Evolutionary conservation across 2,797 vertebrate species (phyloP).

Genomic region (Tapirus indicus): DNA sequence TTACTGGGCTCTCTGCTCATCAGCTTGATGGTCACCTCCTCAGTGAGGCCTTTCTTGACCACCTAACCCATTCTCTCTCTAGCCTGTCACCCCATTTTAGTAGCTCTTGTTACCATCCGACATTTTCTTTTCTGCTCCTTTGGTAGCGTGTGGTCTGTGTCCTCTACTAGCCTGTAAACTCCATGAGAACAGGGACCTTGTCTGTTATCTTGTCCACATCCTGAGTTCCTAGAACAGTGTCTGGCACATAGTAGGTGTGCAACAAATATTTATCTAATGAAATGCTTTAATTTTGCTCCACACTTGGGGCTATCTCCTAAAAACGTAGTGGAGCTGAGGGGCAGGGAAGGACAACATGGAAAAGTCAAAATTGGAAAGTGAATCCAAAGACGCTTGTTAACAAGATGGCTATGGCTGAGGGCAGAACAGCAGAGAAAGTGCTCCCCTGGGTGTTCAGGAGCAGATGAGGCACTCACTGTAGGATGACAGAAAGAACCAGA

Average conservation of each 20-base stretch:
- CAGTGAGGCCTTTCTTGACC: background rate
- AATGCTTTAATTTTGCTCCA: background rate
- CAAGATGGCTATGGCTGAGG: background rate
- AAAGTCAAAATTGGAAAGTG: background rate
- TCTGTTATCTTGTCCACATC: background rate
- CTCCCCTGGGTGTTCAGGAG: too few species aligned
- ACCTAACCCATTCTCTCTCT: background rate
- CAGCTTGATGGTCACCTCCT: background rate
- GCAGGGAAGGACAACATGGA: background rate
- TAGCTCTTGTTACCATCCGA: background rate
- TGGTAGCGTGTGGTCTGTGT: background rate
- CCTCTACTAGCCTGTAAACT: background rate
- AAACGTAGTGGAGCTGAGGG: background rate
- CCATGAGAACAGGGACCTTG: background rate
- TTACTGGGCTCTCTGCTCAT: background rate
- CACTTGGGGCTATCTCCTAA: background rate
- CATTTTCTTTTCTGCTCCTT: background rate
- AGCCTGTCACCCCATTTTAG: background rate
- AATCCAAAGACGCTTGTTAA: background rate
- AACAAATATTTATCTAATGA: background rate
- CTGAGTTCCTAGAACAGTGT: background rate
- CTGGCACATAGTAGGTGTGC: background rate
- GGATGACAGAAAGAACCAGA: background rate
- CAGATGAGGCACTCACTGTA: fast-evolving
- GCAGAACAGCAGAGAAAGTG: background rate